Conservation (phyloP, 2,888 invertebrate species). For the Anoncus sp. region DNA sequence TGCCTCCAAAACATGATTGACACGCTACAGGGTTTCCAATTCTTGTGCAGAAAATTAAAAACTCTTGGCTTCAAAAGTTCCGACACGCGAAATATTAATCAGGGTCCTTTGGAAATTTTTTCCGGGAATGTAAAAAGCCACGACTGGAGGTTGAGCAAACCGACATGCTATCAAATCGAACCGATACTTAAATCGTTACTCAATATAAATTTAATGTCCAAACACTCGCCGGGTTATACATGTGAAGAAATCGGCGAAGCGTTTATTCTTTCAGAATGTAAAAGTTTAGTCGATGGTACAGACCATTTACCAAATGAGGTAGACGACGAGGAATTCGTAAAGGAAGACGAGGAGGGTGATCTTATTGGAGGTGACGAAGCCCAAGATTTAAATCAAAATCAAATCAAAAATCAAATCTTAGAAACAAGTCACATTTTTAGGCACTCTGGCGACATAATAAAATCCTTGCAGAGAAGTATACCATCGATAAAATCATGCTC, state of each 20-base stretch:
- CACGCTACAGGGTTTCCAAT: constrained; percentile 20
- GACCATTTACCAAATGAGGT: not conserved
- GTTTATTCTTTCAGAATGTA: not conserved
- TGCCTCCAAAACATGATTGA: constrained; percentile 7
- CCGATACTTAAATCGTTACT: constrained; percentile 31
- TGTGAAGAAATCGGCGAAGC: constrained; percentile 25
- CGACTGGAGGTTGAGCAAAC: constrained; percentile 16
- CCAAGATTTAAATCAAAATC: not conserved
- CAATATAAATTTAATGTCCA: constrained; percentile 27
- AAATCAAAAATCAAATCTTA: constrained; percentile 13
- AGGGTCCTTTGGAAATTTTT: constrained; percentile 21
- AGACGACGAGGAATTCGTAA: not conserved
- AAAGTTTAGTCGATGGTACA: not conserved
- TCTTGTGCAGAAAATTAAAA: constrained; percentile 10
- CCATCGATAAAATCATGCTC: constrained; percentile 5
- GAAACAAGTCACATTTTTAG: constrained; percentile 16
- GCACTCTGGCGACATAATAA: constrained; percentile 16
- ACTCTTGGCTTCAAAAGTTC: constrained; percentile 8
- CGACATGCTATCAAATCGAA: constrained; percentile 26
- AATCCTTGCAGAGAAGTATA: constrained; percentile 9
- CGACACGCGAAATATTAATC: constrained; percentile 8
- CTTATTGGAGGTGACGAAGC: constrained; percentile 1
- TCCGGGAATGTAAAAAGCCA: constrained; percentile 36
- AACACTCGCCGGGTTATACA: constrained; percentile 31
- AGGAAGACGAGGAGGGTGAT: not conserved